Conservation (phyloP, 2,888 invertebrate genomes). For the Pachydiplax longipennis region DNA sequence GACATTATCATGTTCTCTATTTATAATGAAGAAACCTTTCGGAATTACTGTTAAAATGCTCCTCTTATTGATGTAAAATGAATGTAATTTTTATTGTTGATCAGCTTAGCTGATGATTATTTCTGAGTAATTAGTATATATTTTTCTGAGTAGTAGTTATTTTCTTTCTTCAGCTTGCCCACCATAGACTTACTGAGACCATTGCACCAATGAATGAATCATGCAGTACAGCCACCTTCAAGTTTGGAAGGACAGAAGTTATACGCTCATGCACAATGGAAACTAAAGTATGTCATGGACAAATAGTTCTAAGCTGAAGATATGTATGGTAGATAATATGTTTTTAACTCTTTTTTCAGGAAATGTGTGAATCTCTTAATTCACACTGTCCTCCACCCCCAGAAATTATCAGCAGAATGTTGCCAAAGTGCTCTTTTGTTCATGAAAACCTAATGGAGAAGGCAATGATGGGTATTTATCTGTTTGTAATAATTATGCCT, state of each 20-base stretch:
- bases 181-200: not conserved
- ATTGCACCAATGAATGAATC: not conserved
- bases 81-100: no score
- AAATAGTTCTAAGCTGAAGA: not conserved
- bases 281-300: not conserved
- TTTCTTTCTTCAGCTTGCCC: not conserved
- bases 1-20: no score
- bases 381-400: not conserved
- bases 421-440: not conserved
- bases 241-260: conserved; percentile 14
- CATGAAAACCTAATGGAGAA: not conserved
- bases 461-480: not conserved
- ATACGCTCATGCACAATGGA: conserved; percentile 6
- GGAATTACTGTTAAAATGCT: no score
- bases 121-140: no score
- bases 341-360: not conserved
- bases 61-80: no score
- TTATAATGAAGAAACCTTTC: no score
- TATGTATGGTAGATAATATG: not conserved
- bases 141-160: not conserved
- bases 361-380: not conserved
- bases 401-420: not conserved
- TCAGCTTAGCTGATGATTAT: no score
- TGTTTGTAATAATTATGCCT: not conserved
- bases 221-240: conserved; percentile 7